Conservation (phyloP, 2,113 vertebrate species). For the Amazona vittata region DNA sequence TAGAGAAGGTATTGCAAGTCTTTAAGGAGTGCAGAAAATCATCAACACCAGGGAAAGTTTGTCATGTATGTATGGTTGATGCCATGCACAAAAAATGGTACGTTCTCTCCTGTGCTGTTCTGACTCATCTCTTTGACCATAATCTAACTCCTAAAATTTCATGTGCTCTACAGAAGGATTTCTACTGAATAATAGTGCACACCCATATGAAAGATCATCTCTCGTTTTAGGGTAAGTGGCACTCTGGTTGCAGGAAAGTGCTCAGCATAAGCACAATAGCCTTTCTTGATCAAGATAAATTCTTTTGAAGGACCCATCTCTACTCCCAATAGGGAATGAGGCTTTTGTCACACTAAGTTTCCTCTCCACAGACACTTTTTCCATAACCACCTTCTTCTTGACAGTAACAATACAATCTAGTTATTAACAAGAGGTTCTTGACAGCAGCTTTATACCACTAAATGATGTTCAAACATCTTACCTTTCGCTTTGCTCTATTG, state of each 20-base stretch:
- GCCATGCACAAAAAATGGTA: not conserved
- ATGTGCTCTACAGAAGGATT: not conserved
- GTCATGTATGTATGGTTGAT: not conserved
- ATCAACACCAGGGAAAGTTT: not conserved
- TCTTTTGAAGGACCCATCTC: not conserved
- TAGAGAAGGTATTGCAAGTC: not conserved
- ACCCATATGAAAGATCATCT: not conserved
- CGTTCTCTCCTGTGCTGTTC: not conserved
- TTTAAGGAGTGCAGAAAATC: not conserved
- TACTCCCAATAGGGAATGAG: not conserved
- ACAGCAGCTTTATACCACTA: constrained; percentile 16
- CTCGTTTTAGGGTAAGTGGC: not conserved
- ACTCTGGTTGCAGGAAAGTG: not conserved
- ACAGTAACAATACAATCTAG: not conserved
- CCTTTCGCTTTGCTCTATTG: not conserved
- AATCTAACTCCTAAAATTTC: not conserved
- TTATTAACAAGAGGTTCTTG: constrained; percentile 6
- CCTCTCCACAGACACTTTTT: not conserved
- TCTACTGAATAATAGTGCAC: not conserved
- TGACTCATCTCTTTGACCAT: not conserved
- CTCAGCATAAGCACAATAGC: not conserved
- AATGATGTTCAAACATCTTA: not conserved
- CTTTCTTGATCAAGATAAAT: not conserved
- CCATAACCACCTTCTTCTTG: not conserved
- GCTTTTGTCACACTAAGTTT: not conserved